A percentile compares a stretch with the other conserved stretches of the same genome.
phyloP scores from a whole-genome alignment of 2,113 vertebrate genomes.

The Callospermophilus lateralis region DNA sequence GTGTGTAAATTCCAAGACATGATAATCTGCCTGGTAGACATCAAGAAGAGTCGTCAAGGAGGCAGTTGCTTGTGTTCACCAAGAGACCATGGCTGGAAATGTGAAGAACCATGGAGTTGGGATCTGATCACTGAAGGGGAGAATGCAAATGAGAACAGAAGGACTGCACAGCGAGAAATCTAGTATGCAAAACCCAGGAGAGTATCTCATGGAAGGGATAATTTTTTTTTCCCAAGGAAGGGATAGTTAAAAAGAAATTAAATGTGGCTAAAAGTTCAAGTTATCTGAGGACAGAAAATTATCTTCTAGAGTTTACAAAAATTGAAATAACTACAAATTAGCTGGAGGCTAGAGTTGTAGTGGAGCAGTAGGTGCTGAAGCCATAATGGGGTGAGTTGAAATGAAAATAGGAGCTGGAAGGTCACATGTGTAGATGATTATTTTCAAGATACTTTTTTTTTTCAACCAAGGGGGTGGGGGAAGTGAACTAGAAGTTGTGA shows the following conservation, averaged over 20 bases:
- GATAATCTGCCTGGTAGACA: neutral
- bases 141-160: neutral
- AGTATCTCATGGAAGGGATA: neutral
- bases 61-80: neutral
- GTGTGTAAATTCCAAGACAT: neutral
- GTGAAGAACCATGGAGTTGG: neutral
- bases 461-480: neutral
- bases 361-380: neutral
- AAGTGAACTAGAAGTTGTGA: neutral
- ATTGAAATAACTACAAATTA: neutral
- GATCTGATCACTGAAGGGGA: neutral
- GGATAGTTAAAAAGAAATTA: neutral
- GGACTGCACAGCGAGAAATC: neutral
- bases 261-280: neutral
- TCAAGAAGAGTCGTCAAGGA: neutral
- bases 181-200: neutral
- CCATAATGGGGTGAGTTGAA: neutral
- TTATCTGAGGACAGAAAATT: neutral
- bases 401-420: neutral
- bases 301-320: neutral
- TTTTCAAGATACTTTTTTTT: neutral
- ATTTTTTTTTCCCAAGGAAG: too few species aligned
- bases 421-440: neutral
- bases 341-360: neutral
- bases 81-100: neutral